Percentiles rank a stretch among this genome's conserved stretches.
phyloP scores from a whole-genome alignment of 1,140 invertebrate genomes.

The Delia radicum region DNA sequence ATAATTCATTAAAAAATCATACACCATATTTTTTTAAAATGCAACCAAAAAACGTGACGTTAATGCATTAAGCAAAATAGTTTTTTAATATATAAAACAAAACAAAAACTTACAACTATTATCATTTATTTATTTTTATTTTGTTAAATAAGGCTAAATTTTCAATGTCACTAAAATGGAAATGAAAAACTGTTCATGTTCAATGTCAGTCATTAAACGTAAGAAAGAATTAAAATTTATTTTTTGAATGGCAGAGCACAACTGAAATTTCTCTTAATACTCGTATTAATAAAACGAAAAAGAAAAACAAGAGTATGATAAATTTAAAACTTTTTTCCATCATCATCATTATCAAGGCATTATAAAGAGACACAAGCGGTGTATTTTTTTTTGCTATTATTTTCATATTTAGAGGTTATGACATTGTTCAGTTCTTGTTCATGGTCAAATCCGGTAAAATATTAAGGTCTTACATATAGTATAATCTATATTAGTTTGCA shows the following conservation, averaged over 20 bases:
- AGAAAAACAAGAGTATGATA: neutral
- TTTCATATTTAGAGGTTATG: neutral
- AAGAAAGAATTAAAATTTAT: neutral
- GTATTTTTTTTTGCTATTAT: neutral
- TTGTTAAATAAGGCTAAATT: neutral
- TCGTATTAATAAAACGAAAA: too few species aligned
- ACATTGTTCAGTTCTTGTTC: constrained; percentile 13
- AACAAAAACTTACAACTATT: neutral
- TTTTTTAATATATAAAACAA: neutral
- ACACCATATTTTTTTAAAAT: neutral
- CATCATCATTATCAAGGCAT: too few species aligned
- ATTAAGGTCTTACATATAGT: too few species aligned
- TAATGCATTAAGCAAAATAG: neutral
- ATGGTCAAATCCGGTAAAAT: constrained; percentile 16
- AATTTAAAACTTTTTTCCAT: neutral
- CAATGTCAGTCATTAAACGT: constrained; percentile 23
- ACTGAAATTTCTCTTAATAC: neutral
- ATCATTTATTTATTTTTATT: neutral
- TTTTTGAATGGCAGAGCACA: too few species aligned
- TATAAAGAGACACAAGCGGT: too few species aligned
- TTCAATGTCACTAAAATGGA: neutral
- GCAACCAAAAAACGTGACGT: neutral
- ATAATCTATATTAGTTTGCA: too few species aligned
- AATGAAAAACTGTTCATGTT: constrained; percentile 10
- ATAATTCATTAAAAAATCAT: neutral